Base-by-base conservation (phyloP, 2,797 vertebrate species). In the Epinephelus awoara region DNA sequence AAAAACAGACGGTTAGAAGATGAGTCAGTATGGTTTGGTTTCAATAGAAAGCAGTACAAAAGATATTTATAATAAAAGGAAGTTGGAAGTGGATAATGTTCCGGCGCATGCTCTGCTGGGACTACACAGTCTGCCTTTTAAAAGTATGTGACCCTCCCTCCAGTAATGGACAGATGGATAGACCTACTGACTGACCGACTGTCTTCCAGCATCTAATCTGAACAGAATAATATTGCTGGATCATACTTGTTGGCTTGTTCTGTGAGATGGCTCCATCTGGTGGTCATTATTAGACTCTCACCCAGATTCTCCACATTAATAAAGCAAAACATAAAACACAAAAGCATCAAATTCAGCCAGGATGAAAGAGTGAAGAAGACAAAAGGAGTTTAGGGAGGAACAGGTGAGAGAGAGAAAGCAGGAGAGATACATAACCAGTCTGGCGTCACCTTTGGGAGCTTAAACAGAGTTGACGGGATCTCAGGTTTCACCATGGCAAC, bases 231-330 rank as follows among this genome's bases (percentile, higher is more conserved):
- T 14, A 52, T 10, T 73, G 68, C 59, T 79, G 38, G 58, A 44
- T 77, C 70, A 56, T 25, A 40, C 63, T 12, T 21, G 15, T 27
- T 46, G 3, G 12, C 10, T 75, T 73, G 13, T 38, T 72, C 17
- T 67, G 52, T 55, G n/a, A 19, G 61, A 74, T 64, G 49, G 72
- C 83, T 74, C 90, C 83, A 89, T 82, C 93, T 92, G 62, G 85
- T 90, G 93, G 78, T 21, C 40, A 19, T 52, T 9, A 25, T 3
- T 72, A 34, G 46, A 67, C 59, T 71, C 5, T 63, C 14, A 55
- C 11, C 2, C 19, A 29, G n/a, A 63, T 3, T 38, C 15, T n/a
- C 51, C 6, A n/a, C 0, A 62, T 10, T 6, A 27, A 13, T 55
- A 49, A 56, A 54, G 65, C 0, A 0, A 38, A 47, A 68, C 44